phyloP scores from a whole-genome alignment of 2,888 invertebrate genomes.

The Amiota minor region DNA sequence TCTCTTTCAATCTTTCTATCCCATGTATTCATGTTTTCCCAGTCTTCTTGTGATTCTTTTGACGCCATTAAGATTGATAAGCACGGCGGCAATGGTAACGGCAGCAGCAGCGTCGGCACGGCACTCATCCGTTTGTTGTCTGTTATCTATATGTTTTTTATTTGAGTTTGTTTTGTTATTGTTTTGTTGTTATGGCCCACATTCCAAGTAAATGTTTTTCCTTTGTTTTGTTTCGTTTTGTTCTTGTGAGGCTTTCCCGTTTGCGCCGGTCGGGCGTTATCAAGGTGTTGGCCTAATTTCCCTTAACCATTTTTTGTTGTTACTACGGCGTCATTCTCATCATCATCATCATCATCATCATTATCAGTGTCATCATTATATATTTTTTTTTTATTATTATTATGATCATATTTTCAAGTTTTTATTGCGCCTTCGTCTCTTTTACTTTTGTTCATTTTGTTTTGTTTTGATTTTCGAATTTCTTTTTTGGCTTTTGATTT shows the following conservation, averaged over 20 bases:
- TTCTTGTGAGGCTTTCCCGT: neutral
- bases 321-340: neutral
- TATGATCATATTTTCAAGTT: neutral
- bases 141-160: too few species aligned
- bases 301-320: neutral
- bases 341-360: neutral
- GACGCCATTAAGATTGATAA: constrained; percentile 29
- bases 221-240: too few species aligned
- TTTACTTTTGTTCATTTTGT: neutral
- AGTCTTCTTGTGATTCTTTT: constrained; percentile 3
- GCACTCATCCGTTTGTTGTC: too few species aligned
- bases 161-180: neutral
- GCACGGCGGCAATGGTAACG: constrained; percentile 2
- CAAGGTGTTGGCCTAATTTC: neutral
- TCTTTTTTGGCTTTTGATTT: neutral
- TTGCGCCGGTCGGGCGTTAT: neutral
- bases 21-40: neutral
- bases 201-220: neutral
- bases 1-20: neutral
- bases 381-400: too few species aligned
- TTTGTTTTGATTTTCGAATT: constrained; percentile 7
- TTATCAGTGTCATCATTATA: neutral
- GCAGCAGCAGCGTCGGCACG: too few species aligned
- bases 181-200: neutral
- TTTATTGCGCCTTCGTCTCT: neutral